Conservation (phyloP, 2,797 vertebrate genomes). For the Hipposideros larvatus region DNA sequence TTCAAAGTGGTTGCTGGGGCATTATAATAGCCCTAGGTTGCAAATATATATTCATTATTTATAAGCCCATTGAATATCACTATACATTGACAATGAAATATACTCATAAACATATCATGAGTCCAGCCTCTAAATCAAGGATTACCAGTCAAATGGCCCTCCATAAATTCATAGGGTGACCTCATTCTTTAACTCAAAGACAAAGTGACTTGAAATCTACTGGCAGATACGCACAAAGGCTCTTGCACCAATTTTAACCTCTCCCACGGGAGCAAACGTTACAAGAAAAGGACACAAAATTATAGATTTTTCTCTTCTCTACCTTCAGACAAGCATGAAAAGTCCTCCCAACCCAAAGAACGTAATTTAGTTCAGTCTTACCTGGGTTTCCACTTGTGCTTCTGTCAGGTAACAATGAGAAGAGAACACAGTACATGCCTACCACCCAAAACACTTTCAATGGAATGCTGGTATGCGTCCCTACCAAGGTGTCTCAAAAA, state of each 20-base stretch:
- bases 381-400: background rate
- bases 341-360: background rate
- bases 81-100: background rate
- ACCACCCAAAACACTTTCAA: background rate
- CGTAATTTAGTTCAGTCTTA: background rate
- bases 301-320: background rate
- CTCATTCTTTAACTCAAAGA: background rate
- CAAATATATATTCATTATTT: slow-evolving; percentile 63
- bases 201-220: background rate
- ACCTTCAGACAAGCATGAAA: background rate
- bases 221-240: background rate
- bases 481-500: background rate
- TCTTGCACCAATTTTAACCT: background rate
- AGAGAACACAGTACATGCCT: background rate
- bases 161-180: background rate
- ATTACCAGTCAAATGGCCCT: background rate
- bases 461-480: background rate
- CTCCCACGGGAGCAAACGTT: background rate
- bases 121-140: background rate
- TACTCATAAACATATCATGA: slow-evolving; percentile 54
- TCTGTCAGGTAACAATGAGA: background rate
- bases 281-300: background rate
- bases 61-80: slow-evolving; percentile 60
- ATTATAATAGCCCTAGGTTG: background rate
- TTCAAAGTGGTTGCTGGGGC: background rate